Percentiles rank a stretch among this genome's conserved stretches.
phyloP scores from a whole-genome alignment of 2,888 invertebrate genomes.

The Oeneis ivallda region DNA sequence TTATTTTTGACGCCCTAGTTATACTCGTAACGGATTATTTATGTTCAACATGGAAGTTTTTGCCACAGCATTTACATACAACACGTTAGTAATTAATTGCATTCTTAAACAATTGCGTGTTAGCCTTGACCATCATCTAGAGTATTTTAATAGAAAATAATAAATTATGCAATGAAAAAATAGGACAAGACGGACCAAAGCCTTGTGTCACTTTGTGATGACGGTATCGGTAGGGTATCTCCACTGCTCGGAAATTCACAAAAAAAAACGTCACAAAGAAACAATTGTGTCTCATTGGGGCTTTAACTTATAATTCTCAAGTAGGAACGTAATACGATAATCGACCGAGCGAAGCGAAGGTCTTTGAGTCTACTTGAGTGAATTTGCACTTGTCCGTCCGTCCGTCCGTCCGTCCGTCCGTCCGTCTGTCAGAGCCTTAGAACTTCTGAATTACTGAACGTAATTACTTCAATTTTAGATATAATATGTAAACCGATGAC shows the following conservation, averaged over 20 bases:
- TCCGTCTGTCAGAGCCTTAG: too few species aligned
- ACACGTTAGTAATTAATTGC: slow-evolving; percentile 2
- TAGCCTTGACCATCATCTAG: not conserved
- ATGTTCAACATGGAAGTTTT: not conserved
- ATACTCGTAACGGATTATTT: not conserved
- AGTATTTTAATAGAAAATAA: not conserved
- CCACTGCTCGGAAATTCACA: not conserved
- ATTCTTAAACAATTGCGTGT: not conserved
- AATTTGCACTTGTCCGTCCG: too few species aligned
- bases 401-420: too few species aligned
- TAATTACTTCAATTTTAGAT: too few species aligned
- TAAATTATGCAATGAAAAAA: not conserved
- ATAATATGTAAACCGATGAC: too few species aligned
- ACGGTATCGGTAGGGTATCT: slow-evolving; percentile 3
- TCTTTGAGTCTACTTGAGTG: too few species aligned
- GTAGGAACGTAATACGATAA: too few species aligned
- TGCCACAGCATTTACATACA: slow-evolving; percentile 7
- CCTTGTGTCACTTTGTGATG: slow-evolving; percentile 12
- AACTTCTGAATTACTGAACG: too few species aligned
- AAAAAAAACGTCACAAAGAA: not conserved
- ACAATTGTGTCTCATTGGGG: not conserved
- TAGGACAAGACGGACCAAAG: not conserved
- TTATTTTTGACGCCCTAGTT: slow-evolving; percentile 2
- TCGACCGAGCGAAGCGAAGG: too few species aligned
- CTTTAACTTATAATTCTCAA: too few species aligned